Percentiles rank a stretch among this genome's conserved stretches.
phyloP scores from a whole-genome alignment of 2,888 invertebrate species.

The Lithosia quadra region DNA sequence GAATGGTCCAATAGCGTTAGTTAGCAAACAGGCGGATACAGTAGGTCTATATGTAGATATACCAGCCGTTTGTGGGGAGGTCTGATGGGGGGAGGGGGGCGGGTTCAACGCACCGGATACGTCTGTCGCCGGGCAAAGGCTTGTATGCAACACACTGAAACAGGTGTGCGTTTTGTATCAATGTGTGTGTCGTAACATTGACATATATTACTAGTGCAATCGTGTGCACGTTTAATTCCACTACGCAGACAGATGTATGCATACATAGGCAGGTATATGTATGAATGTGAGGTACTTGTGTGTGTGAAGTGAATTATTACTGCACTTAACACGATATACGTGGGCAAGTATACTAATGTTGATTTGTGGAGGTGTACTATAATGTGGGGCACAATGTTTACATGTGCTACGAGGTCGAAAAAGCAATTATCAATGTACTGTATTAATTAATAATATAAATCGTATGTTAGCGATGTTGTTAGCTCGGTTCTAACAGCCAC shows the following conservation, averaged over 20 bases:
- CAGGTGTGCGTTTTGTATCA: constrained; percentile 68
- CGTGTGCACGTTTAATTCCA: constrained; percentile 59
- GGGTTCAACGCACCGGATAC: constrained; percentile 85
- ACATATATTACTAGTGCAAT: constrained; percentile 78
- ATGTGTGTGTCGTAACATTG: constrained; percentile 80
- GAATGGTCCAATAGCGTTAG: constrained; percentile 64
- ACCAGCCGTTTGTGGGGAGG: constrained; percentile 56
- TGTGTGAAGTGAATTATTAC: constrained; percentile 69
- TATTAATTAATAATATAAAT: constrained; percentile 62
- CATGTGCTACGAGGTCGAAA: constrained; percentile 73
- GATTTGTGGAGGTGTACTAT: constrained; percentile 68
- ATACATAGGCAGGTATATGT: constrained; percentile 34
- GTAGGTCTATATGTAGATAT: constrained; percentile 60
- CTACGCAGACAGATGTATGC: constrained; percentile 37
- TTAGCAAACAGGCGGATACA: constrained; percentile 66
- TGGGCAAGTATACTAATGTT: constrained; percentile 66
- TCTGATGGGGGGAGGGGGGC: constrained; percentile 62
- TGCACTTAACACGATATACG: constrained; percentile 69
- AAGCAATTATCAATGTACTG: constrained; percentile 54
- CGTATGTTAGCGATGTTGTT: constrained; percentile 50
- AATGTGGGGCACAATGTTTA: constrained; percentile 78
- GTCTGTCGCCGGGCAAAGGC: constrained; percentile 76
- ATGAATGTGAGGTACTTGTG: constrained; percentile 29
- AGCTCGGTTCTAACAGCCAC: background rate
- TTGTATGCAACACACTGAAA: constrained; percentile 68